phyloP scores from a whole-genome alignment of 2,113 vertebrate genomes.

The Siniperca chuatsi region DNA sequence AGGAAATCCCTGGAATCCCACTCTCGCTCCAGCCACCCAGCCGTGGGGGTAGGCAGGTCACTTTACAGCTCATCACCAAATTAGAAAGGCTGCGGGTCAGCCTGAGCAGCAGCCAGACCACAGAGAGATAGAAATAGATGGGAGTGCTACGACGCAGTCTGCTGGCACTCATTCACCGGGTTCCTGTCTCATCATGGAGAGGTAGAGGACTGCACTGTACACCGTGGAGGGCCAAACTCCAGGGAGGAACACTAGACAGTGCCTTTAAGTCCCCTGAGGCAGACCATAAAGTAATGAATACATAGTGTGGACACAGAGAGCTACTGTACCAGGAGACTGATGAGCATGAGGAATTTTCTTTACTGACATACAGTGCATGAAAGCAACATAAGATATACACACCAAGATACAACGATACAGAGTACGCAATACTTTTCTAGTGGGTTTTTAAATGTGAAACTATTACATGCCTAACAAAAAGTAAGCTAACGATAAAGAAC shows the following conservation, averaged over 20 bases:
- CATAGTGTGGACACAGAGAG: constrained; percentile 33
- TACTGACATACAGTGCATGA: neutral
- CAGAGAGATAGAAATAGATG: constrained; percentile 69
- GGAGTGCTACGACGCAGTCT: constrained; percentile 35
- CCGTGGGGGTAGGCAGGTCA: constrained; percentile 73
- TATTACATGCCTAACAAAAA: neutral
- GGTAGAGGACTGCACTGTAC: constrained; percentile 6
- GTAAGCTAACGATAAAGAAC: no score
- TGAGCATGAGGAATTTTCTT: neutral
- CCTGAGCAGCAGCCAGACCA: constrained; percentile 57
- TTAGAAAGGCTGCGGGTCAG: constrained; percentile 73
- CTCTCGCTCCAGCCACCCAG: constrained; percentile 48
- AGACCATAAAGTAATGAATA: constrained; percentile 33
- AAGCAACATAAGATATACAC: neutral
- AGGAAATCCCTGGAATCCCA: constrained; percentile 82
- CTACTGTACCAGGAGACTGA: neutral
- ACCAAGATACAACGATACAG: neutral
- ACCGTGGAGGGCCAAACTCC: constrained; percentile 28
- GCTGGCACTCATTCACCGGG: constrained; percentile 42
- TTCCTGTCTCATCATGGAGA: constrained; percentile 35
- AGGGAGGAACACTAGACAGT: constrained; percentile 26
- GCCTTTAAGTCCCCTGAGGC: constrained; percentile 6
- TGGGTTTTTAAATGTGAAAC: no score
- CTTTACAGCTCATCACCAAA: constrained; percentile 85
- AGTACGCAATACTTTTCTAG: neutral